Conservation (phyloP, 1,140 invertebrate genomes). For the Ruditapes philippinarum region DNA sequence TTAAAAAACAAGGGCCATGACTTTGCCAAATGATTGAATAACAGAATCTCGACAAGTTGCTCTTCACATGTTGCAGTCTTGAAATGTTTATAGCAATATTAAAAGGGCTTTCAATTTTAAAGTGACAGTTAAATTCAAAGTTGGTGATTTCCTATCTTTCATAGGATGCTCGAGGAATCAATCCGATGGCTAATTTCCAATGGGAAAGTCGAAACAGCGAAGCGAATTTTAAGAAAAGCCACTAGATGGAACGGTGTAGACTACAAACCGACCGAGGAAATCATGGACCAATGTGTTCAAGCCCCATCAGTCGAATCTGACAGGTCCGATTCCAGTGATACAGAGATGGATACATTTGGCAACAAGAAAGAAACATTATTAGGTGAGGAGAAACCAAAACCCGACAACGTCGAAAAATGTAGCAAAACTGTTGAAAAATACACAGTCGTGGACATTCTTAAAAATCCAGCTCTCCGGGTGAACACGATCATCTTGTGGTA, state of each 20-base stretch:
- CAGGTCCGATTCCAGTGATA: background rate
- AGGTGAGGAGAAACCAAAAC: background rate
- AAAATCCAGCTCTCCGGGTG: conserved; percentile 38
- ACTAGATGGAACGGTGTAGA: conserved; percentile 73
- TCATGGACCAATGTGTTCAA: background rate
- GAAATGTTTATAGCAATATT: no score
- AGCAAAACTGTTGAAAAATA: conserved; percentile 36
- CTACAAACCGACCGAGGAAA: conserved; percentile 24
- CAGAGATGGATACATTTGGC: background rate
- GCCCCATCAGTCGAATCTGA: background rate
- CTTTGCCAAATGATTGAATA: no score
- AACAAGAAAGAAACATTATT: background rate
- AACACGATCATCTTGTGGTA: conserved; percentile 64
- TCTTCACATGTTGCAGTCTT: no score
- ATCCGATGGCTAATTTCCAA: conserved; percentile 78
- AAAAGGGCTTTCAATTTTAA: no score
- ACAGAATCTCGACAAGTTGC: no score
- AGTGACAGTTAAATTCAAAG: no score
- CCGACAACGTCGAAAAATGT: background rate
- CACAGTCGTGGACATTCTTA: conserved; percentile 59
- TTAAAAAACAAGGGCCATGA: no score
- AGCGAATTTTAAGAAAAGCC: conserved; percentile 70
- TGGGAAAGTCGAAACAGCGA: conserved; percentile 68
- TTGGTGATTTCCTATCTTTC: no score
- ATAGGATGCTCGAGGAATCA: conserved; percentile 78